These are phyloP conservation scores for Drosophila nebulosa DNA, from an alignment of 1,140 invertebrate species.

Conservation along the genomic window DNA sequence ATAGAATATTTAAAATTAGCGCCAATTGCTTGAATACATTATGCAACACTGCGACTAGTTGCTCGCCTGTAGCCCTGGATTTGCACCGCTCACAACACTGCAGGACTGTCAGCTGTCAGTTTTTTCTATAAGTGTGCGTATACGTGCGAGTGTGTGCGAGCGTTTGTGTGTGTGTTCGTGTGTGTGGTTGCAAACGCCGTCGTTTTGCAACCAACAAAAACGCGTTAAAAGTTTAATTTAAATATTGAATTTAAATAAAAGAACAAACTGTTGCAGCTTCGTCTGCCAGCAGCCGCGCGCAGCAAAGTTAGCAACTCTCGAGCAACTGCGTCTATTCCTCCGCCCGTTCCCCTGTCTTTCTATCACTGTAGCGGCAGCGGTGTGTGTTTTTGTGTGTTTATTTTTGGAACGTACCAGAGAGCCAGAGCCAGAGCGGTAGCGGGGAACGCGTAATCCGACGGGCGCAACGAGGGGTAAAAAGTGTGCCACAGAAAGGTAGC, in stretches of 20 bases:
- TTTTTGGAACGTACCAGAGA: slow-evolving; percentile 33
- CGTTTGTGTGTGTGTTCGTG: slow-evolving; percentile 35
- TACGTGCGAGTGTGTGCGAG: slow-evolving; percentile 24
- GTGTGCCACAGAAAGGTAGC: slow-evolving; percentile 65
- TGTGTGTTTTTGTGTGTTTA: slow-evolving; percentile 52
- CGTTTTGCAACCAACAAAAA: slow-evolving; percentile 37
- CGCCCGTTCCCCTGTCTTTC: slow-evolving; percentile 8
- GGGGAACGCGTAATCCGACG: slow-evolving; percentile 3
- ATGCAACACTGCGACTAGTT: slow-evolving; percentile 40
- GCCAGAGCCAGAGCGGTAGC: slow-evolving; percentile 11
- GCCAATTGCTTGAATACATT: slow-evolving; percentile 25
- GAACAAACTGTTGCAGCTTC: neutral
- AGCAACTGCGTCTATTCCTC: slow-evolving; percentile 20
- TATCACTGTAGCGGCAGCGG: slow-evolving; percentile 9
- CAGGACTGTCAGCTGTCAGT: slow-evolving; percentile 60
- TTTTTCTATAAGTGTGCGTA: slow-evolving; percentile 42
- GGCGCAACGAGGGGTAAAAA: slow-evolving; percentile 27
- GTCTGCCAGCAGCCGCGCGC: neutral
- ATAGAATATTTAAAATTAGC: neutral
- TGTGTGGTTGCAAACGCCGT: slow-evolving; percentile 39
- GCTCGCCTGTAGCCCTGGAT: slow-evolving; percentile 18
- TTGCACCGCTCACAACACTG: slow-evolving; percentile 50
- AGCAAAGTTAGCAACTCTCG: neutral
- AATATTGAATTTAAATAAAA: slow-evolving; percentile 5
- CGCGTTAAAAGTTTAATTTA: slow-evolving; percentile 21